Conservation (phyloP, 2,797 vertebrate genomes). For the Takifugu ocellatus region DNA sequence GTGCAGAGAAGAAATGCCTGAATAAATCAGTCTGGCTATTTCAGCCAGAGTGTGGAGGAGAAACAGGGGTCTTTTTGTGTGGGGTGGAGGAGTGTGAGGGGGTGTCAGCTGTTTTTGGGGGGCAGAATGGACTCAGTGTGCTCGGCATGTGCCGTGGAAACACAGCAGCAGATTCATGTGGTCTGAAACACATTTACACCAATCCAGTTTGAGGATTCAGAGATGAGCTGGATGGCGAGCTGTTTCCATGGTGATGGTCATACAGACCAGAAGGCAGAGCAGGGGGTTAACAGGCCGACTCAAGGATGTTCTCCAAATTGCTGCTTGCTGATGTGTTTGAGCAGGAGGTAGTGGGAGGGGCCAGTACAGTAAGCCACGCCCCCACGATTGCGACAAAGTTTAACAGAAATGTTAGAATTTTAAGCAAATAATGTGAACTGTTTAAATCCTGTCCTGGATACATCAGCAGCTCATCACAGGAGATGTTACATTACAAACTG, state of each 20-base stretch:
- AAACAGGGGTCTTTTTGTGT: conserved; percentile 75
- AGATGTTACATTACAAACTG: too few species aligned
- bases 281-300: not conserved
- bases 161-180: conserved; percentile 9
- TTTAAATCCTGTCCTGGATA: too few species aligned
- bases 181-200: too few species aligned
- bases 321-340: too few species aligned
- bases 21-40: conserved; percentile 56
- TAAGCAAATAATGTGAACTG: too few species aligned
- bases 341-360: too few species aligned
- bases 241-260: not conserved
- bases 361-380: too few species aligned
- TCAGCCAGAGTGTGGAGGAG: conserved; percentile 54
- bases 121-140: conserved; percentile 57
- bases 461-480: too few species aligned
- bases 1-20: conserved; percentile 8
- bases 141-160: conserved; percentile 19
- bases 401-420: too few species aligned
- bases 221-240: not conserved
- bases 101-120: conserved; percentile 15
- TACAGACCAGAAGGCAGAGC: not conserved
- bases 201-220: not conserved
- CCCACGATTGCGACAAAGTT: too few species aligned
- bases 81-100: not conserved
- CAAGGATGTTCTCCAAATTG: not conserved